Evolutionary conservation across 2,113 vertebrate species (phyloP).

Genomic region (Cebidichthys violaceus): DNA sequence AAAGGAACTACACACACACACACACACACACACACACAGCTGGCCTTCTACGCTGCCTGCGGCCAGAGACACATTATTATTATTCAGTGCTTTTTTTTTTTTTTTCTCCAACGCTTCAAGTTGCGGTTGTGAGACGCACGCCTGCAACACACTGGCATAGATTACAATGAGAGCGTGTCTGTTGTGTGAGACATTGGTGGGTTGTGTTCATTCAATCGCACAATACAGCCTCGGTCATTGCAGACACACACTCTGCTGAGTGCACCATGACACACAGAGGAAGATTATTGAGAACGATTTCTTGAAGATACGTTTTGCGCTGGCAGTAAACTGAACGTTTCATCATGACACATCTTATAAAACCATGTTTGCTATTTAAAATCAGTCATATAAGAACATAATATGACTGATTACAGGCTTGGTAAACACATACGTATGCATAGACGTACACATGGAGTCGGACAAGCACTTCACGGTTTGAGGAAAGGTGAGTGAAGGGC

Average conservation of each 20-base stretch:
- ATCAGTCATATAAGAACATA: not conserved
- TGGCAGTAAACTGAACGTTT: not conserved
- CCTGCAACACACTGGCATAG: not conserved
- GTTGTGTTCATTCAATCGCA: not conserved
- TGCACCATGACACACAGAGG: not conserved
- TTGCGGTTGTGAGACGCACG: not conserved
- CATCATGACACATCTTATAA: not conserved
- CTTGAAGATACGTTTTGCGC: not conserved
- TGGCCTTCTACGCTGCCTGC: too few species aligned
- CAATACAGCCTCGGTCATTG: not conserved
- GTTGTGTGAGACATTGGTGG: not conserved
- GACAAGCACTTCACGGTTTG: not conserved
- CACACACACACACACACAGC: not conserved
- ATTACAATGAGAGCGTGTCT: too few species aligned
- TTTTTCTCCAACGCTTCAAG: too few species aligned
- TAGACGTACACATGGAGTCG: not conserved
- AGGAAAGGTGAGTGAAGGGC: conserved; percentile 9
- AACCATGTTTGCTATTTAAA: not conserved
- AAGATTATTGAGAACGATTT: not conserved
- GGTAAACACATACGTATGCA: not conserved
- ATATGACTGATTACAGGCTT: too few species aligned
- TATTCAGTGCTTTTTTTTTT: not conserved
- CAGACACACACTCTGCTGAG: not conserved
- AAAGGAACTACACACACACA: not conserved
- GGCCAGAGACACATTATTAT: not conserved